Conservation (phyloP, 2,113 vertebrate genomes). For the Chionis minor region DNA sequence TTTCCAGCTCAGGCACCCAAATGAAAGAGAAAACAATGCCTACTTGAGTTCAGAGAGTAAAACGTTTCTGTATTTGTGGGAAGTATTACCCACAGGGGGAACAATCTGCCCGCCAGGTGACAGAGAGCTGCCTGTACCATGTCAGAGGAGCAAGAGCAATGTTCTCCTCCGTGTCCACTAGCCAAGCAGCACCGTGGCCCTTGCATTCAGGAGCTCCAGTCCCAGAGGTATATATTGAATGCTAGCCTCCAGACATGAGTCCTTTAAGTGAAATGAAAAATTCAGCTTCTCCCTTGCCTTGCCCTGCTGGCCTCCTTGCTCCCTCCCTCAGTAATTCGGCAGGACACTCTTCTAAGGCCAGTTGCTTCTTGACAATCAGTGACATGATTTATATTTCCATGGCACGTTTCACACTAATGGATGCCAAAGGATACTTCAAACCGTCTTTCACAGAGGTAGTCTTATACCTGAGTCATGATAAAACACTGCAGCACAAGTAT, state of each 20-base stretch:
- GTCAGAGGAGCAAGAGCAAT: background rate
- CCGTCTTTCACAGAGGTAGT: background rate
- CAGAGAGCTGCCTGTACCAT: too few species aligned
- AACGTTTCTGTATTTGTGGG: background rate
- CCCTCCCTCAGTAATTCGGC: background rate
- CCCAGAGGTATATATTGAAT: background rate
- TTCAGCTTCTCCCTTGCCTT: background rate
- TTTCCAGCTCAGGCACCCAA: background rate
- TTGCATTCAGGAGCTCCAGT: background rate
- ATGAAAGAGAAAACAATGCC: background rate
- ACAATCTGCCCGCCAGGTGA: background rate
- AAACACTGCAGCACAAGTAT: background rate
- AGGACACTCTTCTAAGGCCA: background rate
- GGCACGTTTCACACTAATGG: background rate
- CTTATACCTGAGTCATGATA: background rate
- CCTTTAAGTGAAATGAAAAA: background rate
- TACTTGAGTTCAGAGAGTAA: background rate
- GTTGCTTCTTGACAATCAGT: background rate
- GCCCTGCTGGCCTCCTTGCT: background rate
- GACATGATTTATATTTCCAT: slow-evolving; percentile 9
- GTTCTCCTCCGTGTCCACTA: background rate
- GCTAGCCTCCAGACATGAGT: background rate
- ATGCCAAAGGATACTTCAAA: slow-evolving; percentile 26
- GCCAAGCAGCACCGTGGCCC: background rate
- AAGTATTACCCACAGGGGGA: background rate